These are phyloP conservation scores for Hoplodrina ambigua DNA, from an alignment of 2,888 invertebrate genomes.

Conservation along the genomic window DNA sequence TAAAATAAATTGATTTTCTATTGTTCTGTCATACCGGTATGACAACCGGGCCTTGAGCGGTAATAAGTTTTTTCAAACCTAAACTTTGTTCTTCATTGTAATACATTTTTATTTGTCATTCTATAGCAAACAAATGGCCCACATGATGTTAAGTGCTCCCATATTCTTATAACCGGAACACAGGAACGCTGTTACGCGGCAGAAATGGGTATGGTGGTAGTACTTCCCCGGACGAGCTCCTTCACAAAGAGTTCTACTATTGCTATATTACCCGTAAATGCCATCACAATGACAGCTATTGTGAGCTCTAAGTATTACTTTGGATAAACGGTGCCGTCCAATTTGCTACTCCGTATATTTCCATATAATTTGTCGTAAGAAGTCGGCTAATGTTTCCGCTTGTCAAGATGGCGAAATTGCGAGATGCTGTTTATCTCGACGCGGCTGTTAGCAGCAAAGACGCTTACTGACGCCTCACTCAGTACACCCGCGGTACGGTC, in stretches of 20 bases:
- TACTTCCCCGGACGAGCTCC: not conserved
- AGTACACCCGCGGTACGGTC: not conserved
- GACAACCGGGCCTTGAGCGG: no score
- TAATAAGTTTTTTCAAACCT: no score
- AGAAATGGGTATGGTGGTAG: not conserved
- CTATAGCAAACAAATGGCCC: no score
- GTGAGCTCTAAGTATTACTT: not conserved
- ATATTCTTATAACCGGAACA: no score
- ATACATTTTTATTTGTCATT: no score
- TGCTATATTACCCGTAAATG: not conserved
- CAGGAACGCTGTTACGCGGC: no score
- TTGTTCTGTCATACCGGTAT: no score
- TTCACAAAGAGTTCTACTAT: not conserved
- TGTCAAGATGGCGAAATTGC: slow-evolving; percentile 52
- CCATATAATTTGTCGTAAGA: slow-evolving; percentile 58
- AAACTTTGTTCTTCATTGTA: no score
- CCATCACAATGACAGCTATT: not conserved
- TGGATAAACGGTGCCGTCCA: not conserved
- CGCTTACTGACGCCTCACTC: slow-evolving; percentile 39
- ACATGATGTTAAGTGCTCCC: no score
- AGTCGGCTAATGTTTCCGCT: slow-evolving; percentile 58
- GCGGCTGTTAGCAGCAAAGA: slow-evolving; percentile 36
- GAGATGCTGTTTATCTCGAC: slow-evolving; percentile 43
- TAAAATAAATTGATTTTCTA: no score
- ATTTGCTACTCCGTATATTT: slow-evolving; percentile 44